Conservation (phyloP, 1,140 invertebrate species). For the Laupala kohalensis region DNA sequence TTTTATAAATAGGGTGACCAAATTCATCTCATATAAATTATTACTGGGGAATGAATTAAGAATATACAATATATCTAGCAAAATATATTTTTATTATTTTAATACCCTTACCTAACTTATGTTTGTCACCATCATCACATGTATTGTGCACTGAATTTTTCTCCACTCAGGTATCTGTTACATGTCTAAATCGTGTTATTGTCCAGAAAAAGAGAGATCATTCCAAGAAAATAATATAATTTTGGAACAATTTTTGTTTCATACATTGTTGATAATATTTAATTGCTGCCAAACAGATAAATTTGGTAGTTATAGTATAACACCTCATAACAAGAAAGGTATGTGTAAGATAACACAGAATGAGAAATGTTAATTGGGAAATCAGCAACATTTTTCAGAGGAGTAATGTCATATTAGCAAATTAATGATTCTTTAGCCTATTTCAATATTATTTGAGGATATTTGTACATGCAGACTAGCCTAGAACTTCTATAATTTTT, state of each 20-base stretch:
- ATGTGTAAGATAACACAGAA: background rate
- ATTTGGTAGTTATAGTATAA: background rate
- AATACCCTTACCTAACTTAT: background rate
- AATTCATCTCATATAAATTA: too few relatives aligned
- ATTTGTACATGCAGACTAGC: background rate
- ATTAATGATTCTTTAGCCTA: background rate
- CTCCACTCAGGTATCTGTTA: background rate
- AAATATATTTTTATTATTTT: background rate
- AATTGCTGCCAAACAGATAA: background rate
- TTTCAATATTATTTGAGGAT: background rate
- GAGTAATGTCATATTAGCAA: background rate
- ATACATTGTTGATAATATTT: background rate
- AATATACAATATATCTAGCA: background rate
- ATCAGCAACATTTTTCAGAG: background rate
- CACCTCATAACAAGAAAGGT: background rate
- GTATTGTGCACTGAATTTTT: background rate
- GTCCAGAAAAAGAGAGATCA: background rate
- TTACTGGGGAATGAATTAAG: background rate
- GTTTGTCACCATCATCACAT: background rate
- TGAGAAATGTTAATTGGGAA: background rate
- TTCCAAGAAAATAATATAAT: background rate
- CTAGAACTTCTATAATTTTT: background rate
- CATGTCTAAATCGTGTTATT: background rate
- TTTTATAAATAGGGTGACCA: constrained; percentile 3
- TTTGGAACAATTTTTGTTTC: background rate